Evolutionary conservation across 2,113 vertebrate species (phyloP).

Genomic region (Xenus cinereus): DNA sequence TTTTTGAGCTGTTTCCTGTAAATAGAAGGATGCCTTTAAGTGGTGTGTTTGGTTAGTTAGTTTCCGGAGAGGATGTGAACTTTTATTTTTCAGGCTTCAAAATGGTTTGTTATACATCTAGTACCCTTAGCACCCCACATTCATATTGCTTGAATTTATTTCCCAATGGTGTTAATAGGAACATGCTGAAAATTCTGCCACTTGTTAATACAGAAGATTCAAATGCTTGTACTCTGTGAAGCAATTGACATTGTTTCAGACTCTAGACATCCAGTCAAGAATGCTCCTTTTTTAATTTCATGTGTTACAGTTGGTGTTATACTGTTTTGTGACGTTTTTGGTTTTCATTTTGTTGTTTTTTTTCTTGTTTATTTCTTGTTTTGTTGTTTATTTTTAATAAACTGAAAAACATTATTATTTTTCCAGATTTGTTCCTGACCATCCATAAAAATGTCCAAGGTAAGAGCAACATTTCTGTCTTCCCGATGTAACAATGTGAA

Average conservation of each 20-base stretch:
- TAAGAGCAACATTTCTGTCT: slow-evolving; percentile 31
- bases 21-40: background rate
- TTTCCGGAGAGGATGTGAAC: background rate
- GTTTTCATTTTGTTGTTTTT: background rate
- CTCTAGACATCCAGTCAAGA: background rate
- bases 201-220: rapidly evolving
- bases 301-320: background rate
- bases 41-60: background rate
- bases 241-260: background rate
- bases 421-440: slow-evolving; percentile 50
- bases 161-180: background rate
- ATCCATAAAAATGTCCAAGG: slow-evolving; percentile 76
- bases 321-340: background rate
- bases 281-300: background rate
- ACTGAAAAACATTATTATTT: background rate
- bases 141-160: background rate
- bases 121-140: background rate
- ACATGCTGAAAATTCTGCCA: background rate
- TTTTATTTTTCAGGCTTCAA: background rate
- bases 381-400: background rate
- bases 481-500: background rate
- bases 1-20: background rate
- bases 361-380: rapidly evolving
- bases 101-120: background rate
- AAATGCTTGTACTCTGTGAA: background rate